phyloP scores from a whole-genome alignment of 2,113 vertebrate genomes.

The Salvelinus alpinus region DNA sequence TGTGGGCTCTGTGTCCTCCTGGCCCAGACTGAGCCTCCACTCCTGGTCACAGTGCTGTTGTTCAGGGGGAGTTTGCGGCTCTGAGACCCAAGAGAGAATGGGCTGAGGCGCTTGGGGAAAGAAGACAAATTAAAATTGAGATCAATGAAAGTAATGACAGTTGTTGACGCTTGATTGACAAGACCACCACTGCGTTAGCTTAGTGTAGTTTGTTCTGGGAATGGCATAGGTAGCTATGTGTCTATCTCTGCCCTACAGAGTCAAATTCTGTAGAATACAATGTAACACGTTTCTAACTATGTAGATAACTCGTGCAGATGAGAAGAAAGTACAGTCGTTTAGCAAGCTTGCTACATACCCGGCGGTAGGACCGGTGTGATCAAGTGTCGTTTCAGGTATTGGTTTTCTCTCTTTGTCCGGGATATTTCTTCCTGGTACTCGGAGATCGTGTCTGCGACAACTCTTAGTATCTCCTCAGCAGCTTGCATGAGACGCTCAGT shows the following conservation, averaged over 20 bases:
- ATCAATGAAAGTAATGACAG: background rate
- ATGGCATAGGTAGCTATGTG: too few relatives aligned
- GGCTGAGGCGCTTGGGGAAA: background rate
- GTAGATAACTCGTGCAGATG: too few relatives aligned
- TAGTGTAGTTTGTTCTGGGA: too few relatives aligned
- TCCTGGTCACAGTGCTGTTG: background rate
- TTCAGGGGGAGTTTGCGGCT: background rate
- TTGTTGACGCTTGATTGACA: background rate
- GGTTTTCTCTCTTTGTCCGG: conserved; percentile 18
- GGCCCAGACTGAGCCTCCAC: background rate
- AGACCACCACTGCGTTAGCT: background rate
- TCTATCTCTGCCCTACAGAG: too few relatives aligned
- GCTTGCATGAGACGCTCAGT: conserved; percentile 30
- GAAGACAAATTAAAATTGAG: background rate
- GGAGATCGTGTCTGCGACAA: conserved; percentile 14
- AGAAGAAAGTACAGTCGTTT: background rate
- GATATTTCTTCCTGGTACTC: conserved; percentile 23
- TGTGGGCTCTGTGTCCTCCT: conserved; percentile 1
- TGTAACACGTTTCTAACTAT: too few relatives aligned
- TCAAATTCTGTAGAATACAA: too few relatives aligned
- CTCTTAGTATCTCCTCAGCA: conserved; percentile 19
- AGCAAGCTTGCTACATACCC: background rate
- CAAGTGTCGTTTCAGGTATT: conserved; percentile 7
- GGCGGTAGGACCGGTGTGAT: background rate
- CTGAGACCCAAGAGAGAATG: background rate